Percentiles rank a stretch among this genome's conserved stretches.
These are phyloP conservation scores for Charaxes varanes DNA, from an alignment of 1,140 invertebrate genomes.

Conservation along the genomic window DNA sequence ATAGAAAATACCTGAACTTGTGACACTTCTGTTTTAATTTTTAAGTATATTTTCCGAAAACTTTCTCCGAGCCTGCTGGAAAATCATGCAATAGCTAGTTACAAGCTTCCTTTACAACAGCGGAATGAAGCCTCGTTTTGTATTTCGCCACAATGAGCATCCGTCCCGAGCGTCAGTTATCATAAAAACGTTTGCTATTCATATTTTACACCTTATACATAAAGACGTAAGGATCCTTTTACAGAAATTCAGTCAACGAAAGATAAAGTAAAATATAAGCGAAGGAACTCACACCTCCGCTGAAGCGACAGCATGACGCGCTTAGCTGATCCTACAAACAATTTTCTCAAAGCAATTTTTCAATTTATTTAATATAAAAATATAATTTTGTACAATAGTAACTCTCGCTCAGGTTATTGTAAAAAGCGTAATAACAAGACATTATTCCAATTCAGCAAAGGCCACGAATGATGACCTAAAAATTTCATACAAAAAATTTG, in stretches of 20 bases:
- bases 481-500: no score
- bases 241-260: neutral
- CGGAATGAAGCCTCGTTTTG: conserved; percentile 10
- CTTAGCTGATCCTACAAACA: no score
- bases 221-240: neutral
- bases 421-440: no score
- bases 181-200: neutral
- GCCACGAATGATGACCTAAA: no score
- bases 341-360: no score
- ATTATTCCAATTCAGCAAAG: no score
- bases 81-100: conserved; percentile 9
- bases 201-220: neutral
- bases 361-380: no score
- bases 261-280: conserved; percentile 8
- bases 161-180: conserved; percentile 3
- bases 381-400: no score
- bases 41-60: no score
- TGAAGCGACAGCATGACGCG: neutral
- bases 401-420: no score
- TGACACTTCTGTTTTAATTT: no score
- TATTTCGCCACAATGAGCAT: conserved; percentile 22
- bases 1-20: no score
- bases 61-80: conserved; percentile 8
- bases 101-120: conserved; percentile 1
- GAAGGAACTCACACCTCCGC: conserved; percentile 2